Conservation (phyloP, 2,888 invertebrate species). For the Ashinkailepas kermadecensis region DNA sequence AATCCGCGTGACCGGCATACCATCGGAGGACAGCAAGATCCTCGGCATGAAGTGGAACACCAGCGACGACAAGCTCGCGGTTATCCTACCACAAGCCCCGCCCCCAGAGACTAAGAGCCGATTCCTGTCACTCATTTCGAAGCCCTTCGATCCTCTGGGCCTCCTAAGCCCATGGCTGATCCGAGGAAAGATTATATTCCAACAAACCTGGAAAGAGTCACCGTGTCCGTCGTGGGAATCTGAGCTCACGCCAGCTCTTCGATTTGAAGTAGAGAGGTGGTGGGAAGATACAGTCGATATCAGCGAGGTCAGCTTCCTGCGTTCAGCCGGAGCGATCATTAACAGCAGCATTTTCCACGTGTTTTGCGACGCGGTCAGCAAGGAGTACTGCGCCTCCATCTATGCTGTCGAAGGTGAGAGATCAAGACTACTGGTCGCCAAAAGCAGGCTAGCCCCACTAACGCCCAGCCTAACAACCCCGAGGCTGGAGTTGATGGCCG, state of each 20-base stretch:
- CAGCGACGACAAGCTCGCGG: not conserved
- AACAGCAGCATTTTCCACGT: not conserved
- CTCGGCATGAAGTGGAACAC: not conserved
- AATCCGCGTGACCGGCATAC: not conserved
- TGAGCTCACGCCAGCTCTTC: too few species aligned
- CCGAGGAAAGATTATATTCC: too few species aligned
- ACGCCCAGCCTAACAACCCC: too few species aligned
- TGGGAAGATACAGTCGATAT: not conserved
- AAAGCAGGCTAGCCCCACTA: too few species aligned
- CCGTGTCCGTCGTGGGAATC: too few species aligned
- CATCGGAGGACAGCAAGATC: not conserved
- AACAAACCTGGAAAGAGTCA: too few species aligned
- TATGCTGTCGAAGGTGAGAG: too few species aligned
- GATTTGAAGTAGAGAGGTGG: not conserved
- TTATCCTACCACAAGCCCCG: not conserved
- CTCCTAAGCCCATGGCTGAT: too few species aligned
- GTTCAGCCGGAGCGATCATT: not conserved
- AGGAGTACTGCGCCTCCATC: not conserved
- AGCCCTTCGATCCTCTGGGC: too few species aligned
- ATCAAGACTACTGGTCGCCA: too few species aligned
- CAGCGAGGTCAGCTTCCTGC: not conserved
- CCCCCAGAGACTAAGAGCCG: not conserved
- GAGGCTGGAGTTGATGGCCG: too few species aligned
- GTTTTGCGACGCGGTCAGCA: not conserved
- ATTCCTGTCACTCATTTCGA: not conserved